Percentiles rank a stretch among this genome's conserved stretches.
Evolutionary conservation across 92 coral and sea anemone genomes (phyloP).

Genomic region (Zoanthus solanderi): DNA sequence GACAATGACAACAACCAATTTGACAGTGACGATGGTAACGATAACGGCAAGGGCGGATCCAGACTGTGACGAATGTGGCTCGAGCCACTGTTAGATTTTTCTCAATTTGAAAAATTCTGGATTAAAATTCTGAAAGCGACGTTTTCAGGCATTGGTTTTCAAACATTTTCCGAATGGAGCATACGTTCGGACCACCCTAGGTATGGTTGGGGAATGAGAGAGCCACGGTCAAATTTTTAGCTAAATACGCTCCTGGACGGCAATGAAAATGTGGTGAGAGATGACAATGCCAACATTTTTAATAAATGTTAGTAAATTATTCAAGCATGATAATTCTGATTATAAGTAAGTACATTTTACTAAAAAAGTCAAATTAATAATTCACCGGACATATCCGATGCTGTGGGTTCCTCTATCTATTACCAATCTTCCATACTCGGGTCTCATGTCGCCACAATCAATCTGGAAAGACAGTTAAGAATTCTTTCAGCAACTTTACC

Average conservation of each 20-base stretch:
- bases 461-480: neutral
- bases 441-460: slow-evolving; percentile 35
- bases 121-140: too few relatives aligned
- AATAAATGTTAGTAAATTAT: neutral
- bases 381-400: slow-evolving; percentile 35
- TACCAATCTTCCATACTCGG: neutral
- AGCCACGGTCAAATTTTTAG: neutral
- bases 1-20: neutral
- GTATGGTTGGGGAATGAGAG: too few relatives aligned
- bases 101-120: too few relatives aligned
- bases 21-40: neutral
- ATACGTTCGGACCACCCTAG: neutral
- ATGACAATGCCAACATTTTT: neutral
- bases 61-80: too few relatives aligned
- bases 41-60: neutral
- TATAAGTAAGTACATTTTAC: neutral
- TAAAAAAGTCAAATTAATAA: neutral
- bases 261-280: neutral
- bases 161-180: neutral
- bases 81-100: too few relatives aligned
- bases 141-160: too few relatives aligned
- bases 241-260: neutral
- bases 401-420: slow-evolving; percentile 36
- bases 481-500: too few relatives aligned
- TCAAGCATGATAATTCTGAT: neutral